A percentile compares a stretch with the other conserved stretches of the same genome.
These are phyloP conservation scores for Callopanchax toddi DNA, from an alignment of 2,113 vertebrate species.

Conservation along the genomic window DNA sequence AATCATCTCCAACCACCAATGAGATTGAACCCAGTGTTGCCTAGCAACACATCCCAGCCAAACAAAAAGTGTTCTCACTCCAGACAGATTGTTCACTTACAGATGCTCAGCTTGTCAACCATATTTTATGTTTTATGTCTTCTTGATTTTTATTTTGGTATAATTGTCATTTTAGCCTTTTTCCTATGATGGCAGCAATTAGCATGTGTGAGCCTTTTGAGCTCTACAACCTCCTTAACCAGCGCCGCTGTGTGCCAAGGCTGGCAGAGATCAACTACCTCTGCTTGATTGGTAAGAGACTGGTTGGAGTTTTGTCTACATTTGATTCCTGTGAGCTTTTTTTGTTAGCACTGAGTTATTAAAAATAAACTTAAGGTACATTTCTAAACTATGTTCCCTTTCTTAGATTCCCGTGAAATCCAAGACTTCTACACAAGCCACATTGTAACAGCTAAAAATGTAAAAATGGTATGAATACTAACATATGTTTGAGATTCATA, in stretches of 20 bases:
- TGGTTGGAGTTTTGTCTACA: rapidly evolving
- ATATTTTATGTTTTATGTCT: not conserved
- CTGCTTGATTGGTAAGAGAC: conserved; percentile 84
- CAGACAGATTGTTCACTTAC: not conserved
- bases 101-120: not conserved
- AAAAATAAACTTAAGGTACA: not conserved
- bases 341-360: not conserved
- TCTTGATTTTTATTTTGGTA: not conserved
- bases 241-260: conserved; percentile 70
- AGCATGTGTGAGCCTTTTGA: conserved; percentile 79
- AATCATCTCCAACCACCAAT: conserved; percentile 38
- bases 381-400: not conserved
- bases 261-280: conserved; percentile 84
- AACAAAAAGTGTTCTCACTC: not conserved
- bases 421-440: conserved; percentile 83
- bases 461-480: conserved; percentile 72
- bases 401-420: conserved; percentile 84
- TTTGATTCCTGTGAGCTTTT: not conserved
- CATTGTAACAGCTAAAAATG: conserved; percentile 83
- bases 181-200: conserved; percentile 75
- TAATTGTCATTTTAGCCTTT: not conserved
- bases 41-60: conserved; percentile 35
- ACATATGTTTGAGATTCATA: not conserved
- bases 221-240: conserved; percentile 89
- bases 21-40: conserved; percentile 5